Conservation (phyloP, 2,888 invertebrate species). For the Philhelius pedissequus region DNA sequence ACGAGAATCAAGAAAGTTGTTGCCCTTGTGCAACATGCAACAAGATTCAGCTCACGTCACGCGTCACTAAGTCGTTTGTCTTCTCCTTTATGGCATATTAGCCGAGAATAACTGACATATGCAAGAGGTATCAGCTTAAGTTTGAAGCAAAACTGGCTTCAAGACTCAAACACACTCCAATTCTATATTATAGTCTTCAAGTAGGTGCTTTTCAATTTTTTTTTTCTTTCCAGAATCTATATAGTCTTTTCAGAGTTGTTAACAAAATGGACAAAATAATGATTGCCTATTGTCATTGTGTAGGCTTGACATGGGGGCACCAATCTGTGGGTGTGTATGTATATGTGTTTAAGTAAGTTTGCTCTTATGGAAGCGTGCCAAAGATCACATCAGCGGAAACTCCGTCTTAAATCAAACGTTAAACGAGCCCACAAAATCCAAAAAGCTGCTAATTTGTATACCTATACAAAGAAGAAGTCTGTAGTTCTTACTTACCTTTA, state of each 20-base stretch:
- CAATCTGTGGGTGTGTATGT: neutral
- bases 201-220: constrained; percentile 23
- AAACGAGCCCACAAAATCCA: constrained; percentile 19
- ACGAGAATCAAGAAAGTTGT: constrained; percentile 64
- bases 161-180: constrained; percentile 11
- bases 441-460: constrained; percentile 59
- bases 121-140: constrained; percentile 18
- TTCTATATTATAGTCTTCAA: neutral
- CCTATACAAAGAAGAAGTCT: neutral
- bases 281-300: constrained; percentile 14
- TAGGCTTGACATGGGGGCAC: constrained; percentile 25
- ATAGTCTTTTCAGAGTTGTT: constrained; percentile 1
- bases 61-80: constrained; percentile 68
- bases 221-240: neutral
- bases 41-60: constrained; percentile 68
- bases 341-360: too few relatives aligned
- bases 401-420: neutral
- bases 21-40: constrained; percentile 65
- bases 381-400: constrained; percentile 32
- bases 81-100: constrained; percentile 68
- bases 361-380: constrained; percentile 54
- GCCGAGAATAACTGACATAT: constrained; percentile 54
- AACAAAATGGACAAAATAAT: neutral
- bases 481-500: neutral
- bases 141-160: neutral